phyloP scores from a whole-genome alignment of 2,888 invertebrate genomes.

The Branchipolynoe longqiensis region DNA sequence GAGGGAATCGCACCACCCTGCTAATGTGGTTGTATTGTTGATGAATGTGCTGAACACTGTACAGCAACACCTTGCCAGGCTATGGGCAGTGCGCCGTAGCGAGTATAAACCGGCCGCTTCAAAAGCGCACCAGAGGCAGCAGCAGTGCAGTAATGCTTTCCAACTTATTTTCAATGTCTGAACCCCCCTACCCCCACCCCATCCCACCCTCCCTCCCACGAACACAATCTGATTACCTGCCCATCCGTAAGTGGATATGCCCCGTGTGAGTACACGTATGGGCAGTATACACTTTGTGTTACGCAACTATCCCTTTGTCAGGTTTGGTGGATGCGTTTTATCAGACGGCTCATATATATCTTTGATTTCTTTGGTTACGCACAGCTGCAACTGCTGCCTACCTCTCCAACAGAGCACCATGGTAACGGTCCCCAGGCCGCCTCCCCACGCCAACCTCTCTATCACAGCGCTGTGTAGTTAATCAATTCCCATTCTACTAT shows the following conservation, averaged over 20 bases:
- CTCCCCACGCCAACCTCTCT: too few relatives aligned
- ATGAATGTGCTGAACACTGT: too few relatives aligned
- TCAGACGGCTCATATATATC: background rate
- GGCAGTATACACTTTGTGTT: background rate
- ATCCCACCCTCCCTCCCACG: background rate
- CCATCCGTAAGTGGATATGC: too few relatives aligned
- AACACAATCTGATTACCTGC: too few relatives aligned
- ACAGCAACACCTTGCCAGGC: too few relatives aligned
- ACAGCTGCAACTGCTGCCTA: slow-evolving; percentile 8
- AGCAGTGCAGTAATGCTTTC: background rate
- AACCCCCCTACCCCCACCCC: background rate
- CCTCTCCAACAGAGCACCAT: background rate
- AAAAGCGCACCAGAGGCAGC: background rate
- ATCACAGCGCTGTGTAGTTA: slow-evolving; percentile 33
- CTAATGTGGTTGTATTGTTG: too few relatives aligned
- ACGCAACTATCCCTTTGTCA: background rate
- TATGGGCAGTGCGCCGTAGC: too few relatives aligned
- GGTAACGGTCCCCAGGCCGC: background rate
- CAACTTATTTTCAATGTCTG: background rate
- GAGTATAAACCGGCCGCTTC: background rate
- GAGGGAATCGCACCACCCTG: too few relatives aligned
- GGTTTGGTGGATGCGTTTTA: slow-evolving; percentile 2
- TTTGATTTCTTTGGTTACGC: slow-evolving; percentile 3
- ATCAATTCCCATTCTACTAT: background rate
- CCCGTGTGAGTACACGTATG: slow-evolving; percentile 2